Evolutionary conservation across 2,113 vertebrate genomes (phyloP), one percentile per base, ranked within the genome.

Genomic region (Bolborhynchus lineola): DNA sequence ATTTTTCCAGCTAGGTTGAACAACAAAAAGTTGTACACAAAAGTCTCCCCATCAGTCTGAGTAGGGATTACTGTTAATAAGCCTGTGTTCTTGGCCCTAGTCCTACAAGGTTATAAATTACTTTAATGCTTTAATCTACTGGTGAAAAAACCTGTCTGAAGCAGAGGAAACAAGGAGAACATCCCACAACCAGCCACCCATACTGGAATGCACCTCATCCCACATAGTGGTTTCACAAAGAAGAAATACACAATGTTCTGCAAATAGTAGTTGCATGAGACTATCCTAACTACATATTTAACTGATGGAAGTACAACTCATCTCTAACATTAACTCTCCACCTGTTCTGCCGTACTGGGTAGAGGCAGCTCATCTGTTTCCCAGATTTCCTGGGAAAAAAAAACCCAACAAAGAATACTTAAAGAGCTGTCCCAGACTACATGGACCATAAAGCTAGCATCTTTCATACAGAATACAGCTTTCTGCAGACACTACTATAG

Each of bases 61-160:
- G 87, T 6, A 76, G 82, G 78, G 95, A 96, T 96, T 96, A 97
- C n/a, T 1, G 4, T n/a, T 93, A 96, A 94, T 42, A 46, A 96
- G 70, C 85, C 69, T 53, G 17, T 80, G 82, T 84, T 85, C 91
- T 86, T 92, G 69, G 76, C 80, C 55, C n/a, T 57, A 63, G 75
- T 52, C 31, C 68, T 77, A 13, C 0, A 20, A 85, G 59, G 44
- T 90, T 88, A 93, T 88, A 92, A 82, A 93, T 88, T 65, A 88
- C 59, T 93, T 74, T 82, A 94, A 92, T 80, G 63, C 70, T 88
- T 93, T 97, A 95, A 95, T 88, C 82, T 86, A 63, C 53, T 0
- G 0, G n/a, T 69, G 59, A 90, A 95, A 95, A 77, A 42, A 2
- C 25, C 70, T 55, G 52, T 18, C 41, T 57, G 47, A 82, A 79